Evolutionary conservation across 2,888 invertebrate species (phyloP), one percentile per base, ranked within the genome.

Genomic region (Brachyptera risi): DNA sequence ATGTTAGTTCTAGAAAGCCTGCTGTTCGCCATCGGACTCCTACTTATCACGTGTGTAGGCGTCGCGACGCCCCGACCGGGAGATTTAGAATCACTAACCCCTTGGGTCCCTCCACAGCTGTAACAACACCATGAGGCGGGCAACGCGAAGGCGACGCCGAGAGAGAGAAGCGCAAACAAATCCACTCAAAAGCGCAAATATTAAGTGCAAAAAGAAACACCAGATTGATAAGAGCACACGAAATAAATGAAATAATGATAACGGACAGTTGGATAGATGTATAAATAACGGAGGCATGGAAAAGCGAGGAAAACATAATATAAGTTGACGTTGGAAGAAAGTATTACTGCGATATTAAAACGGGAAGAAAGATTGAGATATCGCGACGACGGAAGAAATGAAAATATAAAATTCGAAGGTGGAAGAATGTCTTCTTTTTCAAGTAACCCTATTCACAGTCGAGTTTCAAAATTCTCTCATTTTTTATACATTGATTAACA

Each of bases 161-260:
- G 15, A 11, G n/a, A 7, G 19, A 47, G 21, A 47, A 21, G 47
- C 47, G 47, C 47, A 47, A 47, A 47, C 47, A 47, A 47, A 47
- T 47, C 24, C 47, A 47, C 47, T 47, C 24, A 24, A 4, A 47
- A 21, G 23, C 21, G 47, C 47, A 47, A 47, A 47, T 47, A 47
- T 47, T 47, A 47, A n/a, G 47, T n/a, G 47, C n/a, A 47, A 47
- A 47, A 47, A 47, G 21, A n/a, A 47, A 47, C 47, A 47, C 47
- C 35, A 35, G 21, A 35, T n/a, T 23, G 54, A 35, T 54, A 54
- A 54, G 54, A n/a, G 21, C 35, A 54, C n/a, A n/a, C 19, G 37
- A 54, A 54, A 54, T 35, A 54, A 31, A 24, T 19, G 37, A 54
- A 54, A 54, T 35, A 54, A 54, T 54, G 54, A 54, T 54, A 54